Base-by-base conservation (phyloP, 2,888 invertebrate genomes). In the Dicycla oo region DNA sequence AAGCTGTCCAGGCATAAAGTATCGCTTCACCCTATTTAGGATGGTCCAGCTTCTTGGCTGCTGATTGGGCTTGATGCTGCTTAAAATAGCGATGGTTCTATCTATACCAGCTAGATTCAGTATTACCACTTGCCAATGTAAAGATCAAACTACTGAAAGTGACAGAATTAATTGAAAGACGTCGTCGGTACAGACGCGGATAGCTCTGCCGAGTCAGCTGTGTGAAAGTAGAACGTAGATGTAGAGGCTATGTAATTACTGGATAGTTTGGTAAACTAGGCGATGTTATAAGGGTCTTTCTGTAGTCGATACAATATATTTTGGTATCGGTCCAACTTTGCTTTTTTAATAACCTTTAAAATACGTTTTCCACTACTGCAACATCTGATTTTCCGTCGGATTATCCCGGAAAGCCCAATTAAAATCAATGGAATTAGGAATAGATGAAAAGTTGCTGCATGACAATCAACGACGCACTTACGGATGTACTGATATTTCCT, bases 161-260 rank as follows among this genome's bases (percentile, higher is more conserved):
- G 49, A 65, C 34, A 11, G n/a, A 51, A 66, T 66, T 66, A 38
- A 75, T 63, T 56, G 54, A 43, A 62, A 73, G 54, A 62, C 30
- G 30, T 23, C 40, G 7, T 23, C 40, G 7, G 47, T 47, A 61
- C 30, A 20, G 40, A 54, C 0, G 18, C 20, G 13, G 34, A 49
- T 38, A 38, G 23, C 51, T 45, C 30, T 57, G 23, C 74, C 23
- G 74, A 73, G 40, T 45, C 51, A 58, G 51, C 57, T 73, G 67
- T 66, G 11, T 60, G 51, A 38, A 30, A 51, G 51, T 47, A 45
- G 15, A n/a, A 38, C 76, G 15, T 1, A n/a, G 57, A 75, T 66
- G 0, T 58, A 30, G n/a, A 38, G 18, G 10, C 0, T 3, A 13
- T 49, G 40, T 49, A 30, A 75, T 51, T 51, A 75, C 75, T 73